Conservation (phyloP, 2,888 invertebrate genomes). For the Argynnis bischoffii region DNA sequence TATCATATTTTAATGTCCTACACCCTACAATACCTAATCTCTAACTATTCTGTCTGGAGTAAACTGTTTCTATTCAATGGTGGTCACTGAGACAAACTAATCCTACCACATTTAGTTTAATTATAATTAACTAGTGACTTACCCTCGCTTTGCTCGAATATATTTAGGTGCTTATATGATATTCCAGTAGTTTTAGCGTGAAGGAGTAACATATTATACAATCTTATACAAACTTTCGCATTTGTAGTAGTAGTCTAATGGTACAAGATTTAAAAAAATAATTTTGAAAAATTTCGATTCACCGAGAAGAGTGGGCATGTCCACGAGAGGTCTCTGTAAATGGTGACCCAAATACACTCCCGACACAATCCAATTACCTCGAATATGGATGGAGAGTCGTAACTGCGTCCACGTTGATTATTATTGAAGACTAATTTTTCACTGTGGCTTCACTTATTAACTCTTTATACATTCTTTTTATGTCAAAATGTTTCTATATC, state of each 20-base stretch:
- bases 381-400: slow-evolving; percentile 50
- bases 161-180: too few species aligned
- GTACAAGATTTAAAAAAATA: slow-evolving; percentile 12
- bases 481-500: too few species aligned
- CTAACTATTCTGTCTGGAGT: too few species aligned
- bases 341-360: slow-evolving; percentile 66
- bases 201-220: background rate
- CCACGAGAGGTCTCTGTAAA: slow-evolving; percentile 60
- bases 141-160: too few species aligned
- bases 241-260: background rate
- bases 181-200: too few species aligned
- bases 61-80: too few species aligned
- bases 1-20: too few species aligned
- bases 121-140: too few species aligned
- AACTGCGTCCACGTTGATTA: slow-evolving; percentile 45
- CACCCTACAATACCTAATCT: too few species aligned
- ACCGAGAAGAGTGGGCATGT: slow-evolving; percentile 47
- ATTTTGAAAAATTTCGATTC: slow-evolving; percentile 31
- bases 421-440: slow-evolving; percentile 40
- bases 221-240: background rate
- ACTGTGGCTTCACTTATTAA: slow-evolving; percentile 12
- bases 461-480: too few species aligned
- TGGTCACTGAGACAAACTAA: too few species aligned
- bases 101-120: too few species aligned
- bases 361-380: slow-evolving; percentile 65